Base-by-base conservation (phyloP, 2,888 invertebrate genomes). In the Apocheima hispidaria region DNA sequence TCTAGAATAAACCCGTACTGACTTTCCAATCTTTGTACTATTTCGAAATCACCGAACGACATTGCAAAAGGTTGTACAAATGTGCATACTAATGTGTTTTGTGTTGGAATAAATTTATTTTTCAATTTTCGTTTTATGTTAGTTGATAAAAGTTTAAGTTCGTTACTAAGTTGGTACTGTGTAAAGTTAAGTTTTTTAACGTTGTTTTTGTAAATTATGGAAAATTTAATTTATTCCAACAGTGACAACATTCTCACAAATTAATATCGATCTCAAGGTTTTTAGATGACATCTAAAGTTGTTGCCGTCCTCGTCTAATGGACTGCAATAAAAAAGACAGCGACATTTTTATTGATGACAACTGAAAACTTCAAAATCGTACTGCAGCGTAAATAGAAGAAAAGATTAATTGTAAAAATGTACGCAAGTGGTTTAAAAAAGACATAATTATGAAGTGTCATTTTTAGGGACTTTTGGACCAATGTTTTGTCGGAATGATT, bases 371-470 rank as follows among this genome's bases (percentile, higher is more conserved):
- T 23, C 2, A n/a, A 23, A 41, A 41, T 23, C 23, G n/a, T 14
- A 26, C 28, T 44, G 14, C 43, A 16, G 4, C 4, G 9, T 10
- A 43, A 14, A 44, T 10, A 7, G 12, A 26, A 44, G n/a, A 1
- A 12, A 23, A 23, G 26, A 14, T 18, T 28, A 10, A 46, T 20
- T 23, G 69, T 61, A 68, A 38, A n/a, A 58, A 40, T 52, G 54
- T 60, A 61, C 60, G 20, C 61, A 75, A 75, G 80, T 79, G 79
- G 77, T 77, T 74, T 65, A 60, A 66, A 66, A 81, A 86, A 88
- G 87, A 90, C 85, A 90, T 87, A n/a, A n/a, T n/a, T n/a, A 85
- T 87, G 83, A 78, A 84, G 79, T 82, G 78, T 23, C 36, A 38
- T 28, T 79, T 36, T 81, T 67, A 78, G 78, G 78, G 80, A 82